These are phyloP conservation scores for Gracilinanus agilis DNA, from an alignment of 2,113 vertebrate species.

Conservation along the genomic window DNA sequence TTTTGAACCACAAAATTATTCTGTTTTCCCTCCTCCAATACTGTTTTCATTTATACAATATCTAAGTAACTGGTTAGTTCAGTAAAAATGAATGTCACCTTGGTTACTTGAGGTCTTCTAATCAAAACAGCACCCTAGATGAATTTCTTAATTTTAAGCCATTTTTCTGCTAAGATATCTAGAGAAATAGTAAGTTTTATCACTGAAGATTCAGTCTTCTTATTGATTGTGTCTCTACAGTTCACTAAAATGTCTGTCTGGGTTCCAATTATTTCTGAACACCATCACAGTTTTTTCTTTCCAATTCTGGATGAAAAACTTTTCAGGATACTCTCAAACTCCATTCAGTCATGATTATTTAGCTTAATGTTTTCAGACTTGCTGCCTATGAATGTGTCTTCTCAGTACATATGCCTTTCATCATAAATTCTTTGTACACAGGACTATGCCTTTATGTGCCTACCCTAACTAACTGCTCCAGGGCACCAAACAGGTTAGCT, in stretches of 20 bases:
- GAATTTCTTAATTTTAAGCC: neutral
- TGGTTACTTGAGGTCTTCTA: neutral
- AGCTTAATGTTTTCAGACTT: neutral
- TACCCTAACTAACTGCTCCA: neutral
- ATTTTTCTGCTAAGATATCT: neutral
- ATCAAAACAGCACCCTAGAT: neutral
- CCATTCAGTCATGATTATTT: neutral
- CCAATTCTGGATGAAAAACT: neutral
- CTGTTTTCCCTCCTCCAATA: conserved; percentile 34
- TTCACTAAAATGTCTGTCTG: neutral
- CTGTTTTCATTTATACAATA: neutral
- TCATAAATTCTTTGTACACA: neutral
- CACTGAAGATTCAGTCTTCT: neutral
- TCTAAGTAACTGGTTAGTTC: neutral
- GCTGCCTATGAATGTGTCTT: neutral
- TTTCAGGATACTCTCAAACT: neutral
- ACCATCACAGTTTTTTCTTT: neutral
- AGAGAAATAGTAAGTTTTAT: neutral
- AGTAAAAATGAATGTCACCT: neutral
- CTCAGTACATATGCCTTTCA: neutral
- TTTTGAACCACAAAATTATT: neutral
- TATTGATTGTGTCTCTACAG: neutral
- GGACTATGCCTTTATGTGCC: neutral
- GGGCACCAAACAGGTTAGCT: neutral
- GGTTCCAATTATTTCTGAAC: neutral